A percentile compares a stretch with the other conserved stretches of the same genome.
These are phyloP conservation scores for Vanessa cardui DNA, from an alignment of 2,888 invertebrate species.

Conservation along the genomic window DNA sequence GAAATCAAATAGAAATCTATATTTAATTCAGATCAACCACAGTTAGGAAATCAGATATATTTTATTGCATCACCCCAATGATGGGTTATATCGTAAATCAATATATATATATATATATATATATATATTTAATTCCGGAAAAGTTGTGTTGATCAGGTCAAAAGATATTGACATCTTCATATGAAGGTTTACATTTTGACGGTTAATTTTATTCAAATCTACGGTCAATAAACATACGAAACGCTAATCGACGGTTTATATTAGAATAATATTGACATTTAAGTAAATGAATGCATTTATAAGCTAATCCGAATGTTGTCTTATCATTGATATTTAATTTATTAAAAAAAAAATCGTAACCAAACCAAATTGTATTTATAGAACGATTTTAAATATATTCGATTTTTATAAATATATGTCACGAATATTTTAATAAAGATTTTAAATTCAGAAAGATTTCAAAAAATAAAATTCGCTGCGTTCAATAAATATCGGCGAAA, in stretches of 20 bases:
- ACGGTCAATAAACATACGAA: background rate
- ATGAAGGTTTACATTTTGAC: background rate
- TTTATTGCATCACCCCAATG: too few relatives aligned
- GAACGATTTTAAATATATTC: background rate
- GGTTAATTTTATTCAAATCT: background rate
- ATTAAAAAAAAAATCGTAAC: background rate
- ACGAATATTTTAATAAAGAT: background rate
- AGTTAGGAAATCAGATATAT: too few relatives aligned
- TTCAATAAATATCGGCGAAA: background rate
- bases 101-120: too few relatives aligned
- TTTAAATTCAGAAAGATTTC: background rate
- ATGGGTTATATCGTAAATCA: too few relatives aligned
- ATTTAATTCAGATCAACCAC: too few relatives aligned
- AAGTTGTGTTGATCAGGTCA: too few relatives aligned
- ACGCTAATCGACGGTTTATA: constrained; percentile 11
- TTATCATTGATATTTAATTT: constrained; percentile 9
- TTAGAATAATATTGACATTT: constrained; percentile 15
- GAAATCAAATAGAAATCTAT: too few relatives aligned
- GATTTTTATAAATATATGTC: background rate
- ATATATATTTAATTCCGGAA: too few relatives aligned
- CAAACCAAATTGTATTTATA: background rate
- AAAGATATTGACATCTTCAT: too few relatives aligned
- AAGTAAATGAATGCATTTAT: constrained; percentile 19
- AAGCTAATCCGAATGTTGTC: constrained; percentile 7
- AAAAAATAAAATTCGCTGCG: background rate